Evolutionary conservation across 2,113 vertebrate species (phyloP).

Genomic region (Scomber colias): DNA sequence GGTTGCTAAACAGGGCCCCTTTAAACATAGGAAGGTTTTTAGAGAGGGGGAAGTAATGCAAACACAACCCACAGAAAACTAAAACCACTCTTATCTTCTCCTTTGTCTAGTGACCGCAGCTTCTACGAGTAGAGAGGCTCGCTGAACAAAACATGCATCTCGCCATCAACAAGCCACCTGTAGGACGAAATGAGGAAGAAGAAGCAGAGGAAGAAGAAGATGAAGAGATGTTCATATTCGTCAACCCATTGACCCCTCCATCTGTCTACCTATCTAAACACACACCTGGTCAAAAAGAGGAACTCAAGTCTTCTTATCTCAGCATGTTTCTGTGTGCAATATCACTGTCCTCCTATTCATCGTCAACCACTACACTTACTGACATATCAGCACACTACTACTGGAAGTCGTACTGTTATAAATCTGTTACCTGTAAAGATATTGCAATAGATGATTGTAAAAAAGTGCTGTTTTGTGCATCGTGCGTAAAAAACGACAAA

Average conservation of each 20-base stretch:
- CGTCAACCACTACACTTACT: neutral
- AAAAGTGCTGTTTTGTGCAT: conserved; percentile 80
- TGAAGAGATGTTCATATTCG: neutral
- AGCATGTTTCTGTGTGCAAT: conserved; percentile 70
- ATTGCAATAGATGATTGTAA: conserved; percentile 72
- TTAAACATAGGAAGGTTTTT: neutral
- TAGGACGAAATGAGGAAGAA: conserved; percentile 23
- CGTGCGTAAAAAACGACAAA: conserved; percentile 46
- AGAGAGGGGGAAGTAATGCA: neutral
- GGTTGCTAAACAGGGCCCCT: neutral
- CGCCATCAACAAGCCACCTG: neutral
- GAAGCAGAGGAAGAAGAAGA: conserved; percentile 25
- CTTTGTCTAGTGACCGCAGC: conserved; percentile 64
- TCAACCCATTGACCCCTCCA: conserved; percentile 5
- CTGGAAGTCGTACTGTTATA: conserved; percentile 62
- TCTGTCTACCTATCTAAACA: conserved; percentile 17
- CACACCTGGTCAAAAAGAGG: conserved; percentile 31
- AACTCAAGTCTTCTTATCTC: conserved; percentile 23
- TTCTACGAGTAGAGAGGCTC: conserved; percentile 72
- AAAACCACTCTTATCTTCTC: neutral
- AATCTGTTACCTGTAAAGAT: conserved; percentile 67
- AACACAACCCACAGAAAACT: neutral
- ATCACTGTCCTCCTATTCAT: conserved; percentile 1
- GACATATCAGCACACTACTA: conserved; percentile 49
- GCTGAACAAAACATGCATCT: neutral